Conservation (phyloP, 2,888 invertebrate genomes). For the Meta bourneti region DNA sequence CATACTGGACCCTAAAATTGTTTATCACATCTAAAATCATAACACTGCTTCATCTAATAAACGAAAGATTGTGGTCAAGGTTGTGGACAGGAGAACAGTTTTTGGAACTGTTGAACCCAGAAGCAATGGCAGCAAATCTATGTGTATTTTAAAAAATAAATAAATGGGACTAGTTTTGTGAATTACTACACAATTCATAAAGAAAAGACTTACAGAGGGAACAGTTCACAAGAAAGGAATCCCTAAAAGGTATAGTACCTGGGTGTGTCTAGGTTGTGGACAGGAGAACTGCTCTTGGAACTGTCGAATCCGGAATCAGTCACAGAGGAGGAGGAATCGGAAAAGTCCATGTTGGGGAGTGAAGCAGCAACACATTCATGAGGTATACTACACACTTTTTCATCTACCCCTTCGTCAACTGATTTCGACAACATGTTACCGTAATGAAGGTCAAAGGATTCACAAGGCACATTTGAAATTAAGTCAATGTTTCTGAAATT, state of each 20-base stretch:
- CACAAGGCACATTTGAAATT: slow-evolving; percentile 53
- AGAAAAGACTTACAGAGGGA: no score
- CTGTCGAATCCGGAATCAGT: slow-evolving; percentile 54
- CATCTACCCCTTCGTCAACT: background rate
- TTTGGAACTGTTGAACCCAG: no score
- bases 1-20: no score
- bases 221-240: background rate
- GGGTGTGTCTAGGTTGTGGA: slow-evolving; percentile 40
- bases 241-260: slow-evolving; percentile 17
- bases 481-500: slow-evolving; percentile 43
- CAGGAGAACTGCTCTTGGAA: slow-evolving; percentile 52
- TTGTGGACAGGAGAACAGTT: no score
- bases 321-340: slow-evolving; percentile 24
- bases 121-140: no score
- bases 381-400: background rate
- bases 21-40: no score
- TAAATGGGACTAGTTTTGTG: no score
- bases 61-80: no score
- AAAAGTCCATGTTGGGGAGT: slow-evolving; percentile 2
- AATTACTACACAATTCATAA: no score
- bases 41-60: no score
- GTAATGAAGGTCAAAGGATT: slow-evolving; percentile 2
- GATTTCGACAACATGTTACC: no score
- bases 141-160: no score
- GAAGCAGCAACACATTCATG: background rate